A percentile compares a stretch with the other conserved stretches of the same genome.
Evolutionary conservation across 1,140 invertebrate species (phyloP).

Genomic region (Branchinecta lynchi): DNA sequence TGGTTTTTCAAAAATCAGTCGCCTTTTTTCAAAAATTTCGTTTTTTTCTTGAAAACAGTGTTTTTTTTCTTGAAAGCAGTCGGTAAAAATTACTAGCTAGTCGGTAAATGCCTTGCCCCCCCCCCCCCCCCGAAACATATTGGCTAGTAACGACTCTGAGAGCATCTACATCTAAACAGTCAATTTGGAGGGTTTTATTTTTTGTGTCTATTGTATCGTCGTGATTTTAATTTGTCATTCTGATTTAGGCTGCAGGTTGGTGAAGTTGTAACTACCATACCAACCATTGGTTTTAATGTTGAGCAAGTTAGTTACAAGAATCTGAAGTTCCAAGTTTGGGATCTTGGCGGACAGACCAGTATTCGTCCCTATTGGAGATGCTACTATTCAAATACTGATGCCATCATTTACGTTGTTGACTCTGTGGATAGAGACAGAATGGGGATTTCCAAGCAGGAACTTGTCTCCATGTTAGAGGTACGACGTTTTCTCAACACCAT

Average conservation of each 20-base stretch:
- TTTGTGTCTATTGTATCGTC: too few species aligned
- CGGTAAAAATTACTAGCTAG: too few species aligned
- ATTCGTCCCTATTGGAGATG: conserved; percentile 98
- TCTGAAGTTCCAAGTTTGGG: conserved; percentile 94
- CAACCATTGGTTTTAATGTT: conserved; percentile 95
- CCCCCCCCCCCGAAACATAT: too few species aligned
- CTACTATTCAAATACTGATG: conserved; percentile 99
- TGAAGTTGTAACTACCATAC: conserved; percentile 98
- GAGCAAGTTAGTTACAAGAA: conserved; percentile 94
- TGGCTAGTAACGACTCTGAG: too few species aligned
- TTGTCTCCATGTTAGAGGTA: conserved; percentile 90
- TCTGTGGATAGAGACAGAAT: conserved; percentile 96
- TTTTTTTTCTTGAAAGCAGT: too few species aligned
- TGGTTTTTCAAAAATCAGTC: too few species aligned
- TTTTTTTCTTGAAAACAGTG: too few species aligned
- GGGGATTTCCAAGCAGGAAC: conserved; percentile 95
- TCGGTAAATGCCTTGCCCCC: too few species aligned
- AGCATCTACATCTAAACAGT: too few species aligned
- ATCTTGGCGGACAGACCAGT: conserved; percentile 95
- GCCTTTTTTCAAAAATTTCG: too few species aligned
- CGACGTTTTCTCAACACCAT: conserved; percentile 27
- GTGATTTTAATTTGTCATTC: neutral
- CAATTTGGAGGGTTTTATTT: too few species aligned
- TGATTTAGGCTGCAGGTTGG: conserved; percentile 75
- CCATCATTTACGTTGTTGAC: conserved; percentile 99